Evolutionary conservation across 2,113 vertebrate genomes (phyloP).

Genomic region (Turdus rufiventris): DNA sequence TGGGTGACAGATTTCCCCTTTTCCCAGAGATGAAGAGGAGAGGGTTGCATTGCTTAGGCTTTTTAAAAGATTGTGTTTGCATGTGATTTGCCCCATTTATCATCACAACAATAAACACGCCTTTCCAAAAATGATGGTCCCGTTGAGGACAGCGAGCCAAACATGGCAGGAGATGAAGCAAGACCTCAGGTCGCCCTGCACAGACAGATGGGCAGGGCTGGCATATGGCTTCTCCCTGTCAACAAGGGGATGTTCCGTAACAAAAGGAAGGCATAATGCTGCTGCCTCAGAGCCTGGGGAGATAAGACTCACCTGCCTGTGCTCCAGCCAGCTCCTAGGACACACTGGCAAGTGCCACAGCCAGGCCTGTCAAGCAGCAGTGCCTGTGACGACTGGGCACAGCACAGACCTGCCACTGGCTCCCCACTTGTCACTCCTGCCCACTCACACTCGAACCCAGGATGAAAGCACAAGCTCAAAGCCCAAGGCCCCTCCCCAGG

Average conservation of each 20-base stretch:
- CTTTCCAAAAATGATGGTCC: background rate
- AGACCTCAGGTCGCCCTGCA: background rate
- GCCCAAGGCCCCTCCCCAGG: background rate
- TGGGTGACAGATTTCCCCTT: background rate
- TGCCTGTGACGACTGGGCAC: accelerated
- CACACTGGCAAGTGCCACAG: background rate
- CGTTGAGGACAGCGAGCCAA: background rate
- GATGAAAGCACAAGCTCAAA: accelerated
- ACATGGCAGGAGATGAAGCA: background rate
- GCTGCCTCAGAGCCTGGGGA: background rate
- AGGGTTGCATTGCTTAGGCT: background rate
- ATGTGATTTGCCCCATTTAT: background rate
- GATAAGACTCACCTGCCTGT: background rate
- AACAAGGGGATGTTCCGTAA: background rate
- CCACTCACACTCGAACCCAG: accelerated
- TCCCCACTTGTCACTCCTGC: background rate
- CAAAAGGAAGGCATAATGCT: background rate
- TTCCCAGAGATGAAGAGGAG: background rate
- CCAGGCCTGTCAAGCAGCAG: background rate
- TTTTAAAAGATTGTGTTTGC: background rate
- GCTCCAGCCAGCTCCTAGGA: background rate
- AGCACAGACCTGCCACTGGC: background rate
- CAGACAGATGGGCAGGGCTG: background rate
- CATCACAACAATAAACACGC: background rate
- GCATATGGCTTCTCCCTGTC: background rate